Evolutionary conservation across 2,888 invertebrate species (phyloP), one percentile per base, ranked within the genome.

Genomic region (Hipparchia sbordonii): DNA sequence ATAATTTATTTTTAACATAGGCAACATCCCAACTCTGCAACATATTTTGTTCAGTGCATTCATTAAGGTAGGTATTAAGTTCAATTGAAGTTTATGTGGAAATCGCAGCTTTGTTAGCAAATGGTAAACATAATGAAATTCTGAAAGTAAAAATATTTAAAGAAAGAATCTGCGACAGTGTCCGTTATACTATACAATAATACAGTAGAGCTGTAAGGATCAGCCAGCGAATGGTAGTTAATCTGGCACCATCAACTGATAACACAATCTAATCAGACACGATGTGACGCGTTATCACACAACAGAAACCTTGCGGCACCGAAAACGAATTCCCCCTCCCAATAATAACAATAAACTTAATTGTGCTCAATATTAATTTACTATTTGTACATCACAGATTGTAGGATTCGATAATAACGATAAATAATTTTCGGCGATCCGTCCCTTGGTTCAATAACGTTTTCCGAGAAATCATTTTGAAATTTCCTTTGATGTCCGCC

Each of bases 211-310:
- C 59, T 52, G 56, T 62, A 69, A 69, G 51, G 67, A 67, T 65
- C 84, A 84, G 84, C 84, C 82, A 81, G 81, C 87, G 89, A 89
- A 90, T 91, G 88, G 93, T 92, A 93, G 91, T 90, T 92, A 89
- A 91, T 92, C 90, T 89, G 39, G 83, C 77, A 83, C 83, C 86
- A 92, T 91, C 88, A 87, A 84, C 78, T 81, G 90, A 91, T 92
- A 92, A 82, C 78, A 61, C 23, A 81, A 90, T 90, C 90, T 91
- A 82, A 91, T 92, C 91, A 82, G 74, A 82, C 80, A 80, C 12
- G 77, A 67, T 77, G 77, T 79, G 80, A 81, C 81, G 87, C 81
- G 79, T 86, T 87, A 91, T 90, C 89, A 81, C 70, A 76, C 75
- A 79, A 78, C 79, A 79, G 79, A 78, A 85, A 84, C 85, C 84